Conservation (phyloP, 2,797 vertebrate species). For the Mus spretus region DNA sequence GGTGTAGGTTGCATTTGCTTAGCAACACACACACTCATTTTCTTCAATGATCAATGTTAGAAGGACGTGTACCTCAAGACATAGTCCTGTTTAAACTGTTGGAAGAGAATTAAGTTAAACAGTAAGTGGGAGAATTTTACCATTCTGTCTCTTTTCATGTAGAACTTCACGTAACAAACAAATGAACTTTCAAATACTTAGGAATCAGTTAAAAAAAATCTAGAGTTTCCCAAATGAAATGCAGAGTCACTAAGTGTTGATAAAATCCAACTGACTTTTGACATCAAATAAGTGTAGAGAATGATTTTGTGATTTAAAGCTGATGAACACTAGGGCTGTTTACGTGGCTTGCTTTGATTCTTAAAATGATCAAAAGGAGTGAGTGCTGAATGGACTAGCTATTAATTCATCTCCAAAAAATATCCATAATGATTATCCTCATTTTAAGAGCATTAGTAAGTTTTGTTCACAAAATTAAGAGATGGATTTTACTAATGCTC, state of each 20-base stretch:
- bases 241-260: not conserved
- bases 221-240: not conserved
- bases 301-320: not conserved
- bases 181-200: not conserved
- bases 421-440: slow-evolving; percentile 17
- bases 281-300: not conserved
- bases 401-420: slow-evolving; percentile 46
- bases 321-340: not conserved
- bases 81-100: not conserved
- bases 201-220: not conserved
- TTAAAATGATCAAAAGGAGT: slow-evolving; percentile 18
- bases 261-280: not conserved
- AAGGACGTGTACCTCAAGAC: not conserved
- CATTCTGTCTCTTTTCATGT: not conserved
- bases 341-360: not conserved
- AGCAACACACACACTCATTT: not conserved
- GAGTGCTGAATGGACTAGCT: not conserved
- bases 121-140: not conserved
- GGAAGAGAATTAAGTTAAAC: not conserved
- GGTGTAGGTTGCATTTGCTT: not conserved
- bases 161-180: not conserved
- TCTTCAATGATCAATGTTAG: not conserved
- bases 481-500: slow-evolving; percentile 56
- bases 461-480: slow-evolving; percentile 62
- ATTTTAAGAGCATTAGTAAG: slow-evolving; percentile 31